These are phyloP conservation scores for Himalopsyche kuldschensis DNA, from an alignment of 2,888 invertebrate species.

Conservation along the genomic window DNA sequence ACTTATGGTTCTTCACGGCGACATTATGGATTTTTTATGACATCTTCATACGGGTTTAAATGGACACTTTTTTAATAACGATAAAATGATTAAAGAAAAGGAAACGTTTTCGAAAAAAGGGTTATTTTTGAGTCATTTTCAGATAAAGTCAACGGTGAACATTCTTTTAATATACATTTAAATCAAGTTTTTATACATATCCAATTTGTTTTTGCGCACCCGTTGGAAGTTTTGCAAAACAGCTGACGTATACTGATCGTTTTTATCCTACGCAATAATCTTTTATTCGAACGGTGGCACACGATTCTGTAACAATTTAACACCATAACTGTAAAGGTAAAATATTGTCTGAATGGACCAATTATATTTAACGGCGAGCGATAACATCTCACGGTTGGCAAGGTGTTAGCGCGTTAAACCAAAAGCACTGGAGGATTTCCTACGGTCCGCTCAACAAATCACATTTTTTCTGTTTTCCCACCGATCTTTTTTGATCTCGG, in stretches of 20 bases:
- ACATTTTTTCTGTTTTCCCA: neutral
- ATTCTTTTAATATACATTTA: no score
- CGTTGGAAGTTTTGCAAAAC: neutral
- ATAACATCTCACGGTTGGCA: slow-evolving; percentile 5
- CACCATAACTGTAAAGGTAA: slow-evolving; percentile 3
- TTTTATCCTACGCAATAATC: neutral
- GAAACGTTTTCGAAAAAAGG: no score
- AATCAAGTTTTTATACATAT: no score
- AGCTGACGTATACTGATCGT: neutral
- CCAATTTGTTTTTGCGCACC: no score
- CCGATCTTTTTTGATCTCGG: neutral
- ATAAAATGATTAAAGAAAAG: no score
- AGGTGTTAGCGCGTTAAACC: neutral
- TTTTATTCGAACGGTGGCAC: slow-evolving; percentile 7
- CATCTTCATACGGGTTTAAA: no score
- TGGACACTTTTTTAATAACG: no score
- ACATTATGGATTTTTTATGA: no score
- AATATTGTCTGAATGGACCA: slow-evolving; percentile 24
- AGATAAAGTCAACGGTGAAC: no score
- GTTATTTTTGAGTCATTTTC: no score
- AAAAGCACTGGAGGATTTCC: neutral
- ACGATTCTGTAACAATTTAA: slow-evolving; percentile 13
- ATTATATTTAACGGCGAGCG: slow-evolving; percentile 21
- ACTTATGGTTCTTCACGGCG: no score
- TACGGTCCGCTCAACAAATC: neutral